Base-by-base conservation (phyloP, 2,797 vertebrate genomes). In the Spea hammondii region DNA sequence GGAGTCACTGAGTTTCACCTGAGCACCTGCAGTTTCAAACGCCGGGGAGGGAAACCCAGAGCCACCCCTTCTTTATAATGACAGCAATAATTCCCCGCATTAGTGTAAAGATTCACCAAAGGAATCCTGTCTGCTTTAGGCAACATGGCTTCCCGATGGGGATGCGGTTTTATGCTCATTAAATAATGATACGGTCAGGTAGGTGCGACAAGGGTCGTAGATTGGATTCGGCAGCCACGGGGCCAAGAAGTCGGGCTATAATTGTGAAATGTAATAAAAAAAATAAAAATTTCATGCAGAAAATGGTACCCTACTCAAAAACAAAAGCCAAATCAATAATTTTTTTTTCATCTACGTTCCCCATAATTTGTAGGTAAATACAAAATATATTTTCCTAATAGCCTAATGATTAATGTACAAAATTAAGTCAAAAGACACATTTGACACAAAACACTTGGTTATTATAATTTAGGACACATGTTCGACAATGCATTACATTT, bases 111-210 rank as follows among this genome's bases (percentile, higher is more conserved):
- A 10, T 17, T 72, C 45, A 45, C 4, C 54, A 13, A 46, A 72
- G 32, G 70, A 59, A 72, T 72, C 49, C 44, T 13, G 32, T 3
- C 70, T 72, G 70, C 70, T 59, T 4, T 17, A 49, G 57, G 51
- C 54, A 50, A 65, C 14, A 65, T 14, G 49, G 59, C 32, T 17
- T 51, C 69, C 76, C 51, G 70, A 69, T 72, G 77, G 9, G 76
- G 44, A 10, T 17, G 66, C 17, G 51, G 70, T 32, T 72, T 32
- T 66, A 66, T 72, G 70, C 50, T 67, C n/a, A 55, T 72, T 65
- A 78, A 53, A 4, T 78, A 78, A 78, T 72, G 69, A 78, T 53
- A 32, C 57, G 53, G 67, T 53, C 49, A 13, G 64, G 8, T 13
- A 57, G 73, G 51, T 50, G 62, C 49, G 53, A 62, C 32, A n/a